Evolutionary conservation across 2,113 vertebrate genomes (phyloP), one percentile per base, ranked within the genome.

Genomic region (Mormyrus iriodes): DNA sequence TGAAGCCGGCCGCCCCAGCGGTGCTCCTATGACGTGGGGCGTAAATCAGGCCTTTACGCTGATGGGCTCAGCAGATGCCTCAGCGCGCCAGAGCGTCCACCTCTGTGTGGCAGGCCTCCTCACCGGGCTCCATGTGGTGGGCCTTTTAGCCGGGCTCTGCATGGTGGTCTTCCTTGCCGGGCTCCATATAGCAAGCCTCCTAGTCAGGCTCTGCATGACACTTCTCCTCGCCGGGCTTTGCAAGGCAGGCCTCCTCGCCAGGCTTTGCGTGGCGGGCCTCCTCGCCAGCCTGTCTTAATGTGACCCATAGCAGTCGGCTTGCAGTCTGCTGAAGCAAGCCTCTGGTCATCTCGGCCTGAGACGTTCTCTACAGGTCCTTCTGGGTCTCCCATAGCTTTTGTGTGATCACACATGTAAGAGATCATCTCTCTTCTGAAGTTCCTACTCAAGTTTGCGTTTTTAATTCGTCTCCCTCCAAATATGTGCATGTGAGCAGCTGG

Each of bases 31-130:
- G 27, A 86, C 85, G 31, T 24, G 51, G 87, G 89, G 83, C 91
- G 89, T 91, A 91, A 93, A 91, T 93, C 91, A 90, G 49, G 92
- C 84, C 83, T 91, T 91, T 87, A 88, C 89, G 86, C 86, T 93
- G 92, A 90, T 93, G 88, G 86, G 92, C 88, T 8, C 9, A 90
- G 89, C 79, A 88, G 88, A 90, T 91, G 48, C 88, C 89, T 88
- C 90, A 13, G 21, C 24, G 69, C 31, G 19, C 55, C 15, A 17
- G 58, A 85, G 35, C 88, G 48, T 44, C 79, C 35, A 48, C 55
- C 73, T 55, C 90, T 86, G 89, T 90, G 89, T 93, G 89, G 88
- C 91, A 89, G 88, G 83, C 90, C 89, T 89, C 90, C 49, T 92
- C n/a, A 89, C 88, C 82, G 91, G 46, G 9, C 61, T 49, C 91